phyloP scores from a whole-genome alignment of 1,140 invertebrate genomes.

The fruit fly (Drosophila melanogaster) region DNA sequence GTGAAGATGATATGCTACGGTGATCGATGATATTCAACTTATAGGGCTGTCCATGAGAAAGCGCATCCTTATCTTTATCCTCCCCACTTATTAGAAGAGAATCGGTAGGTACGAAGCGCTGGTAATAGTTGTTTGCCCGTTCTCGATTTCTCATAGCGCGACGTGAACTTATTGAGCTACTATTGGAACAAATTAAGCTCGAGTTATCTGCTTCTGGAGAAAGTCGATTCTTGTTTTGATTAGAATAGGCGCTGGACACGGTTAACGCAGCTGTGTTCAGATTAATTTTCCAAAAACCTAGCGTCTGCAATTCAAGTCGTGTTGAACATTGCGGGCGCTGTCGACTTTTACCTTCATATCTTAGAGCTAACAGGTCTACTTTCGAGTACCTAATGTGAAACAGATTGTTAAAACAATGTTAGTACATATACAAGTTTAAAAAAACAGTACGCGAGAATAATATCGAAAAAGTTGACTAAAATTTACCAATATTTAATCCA shows the following conservation, averaged over 20 bases:
- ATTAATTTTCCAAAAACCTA: constrained; percentile 70
- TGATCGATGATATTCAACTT: constrained; percentile 69
- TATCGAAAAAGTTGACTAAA: no score
- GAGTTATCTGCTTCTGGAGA: constrained; percentile 60
- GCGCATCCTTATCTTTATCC: constrained; percentile 34
- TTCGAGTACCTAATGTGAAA: constrained; percentile 54
- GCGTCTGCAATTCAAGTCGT: constrained; percentile 53
- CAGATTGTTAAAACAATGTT: not conserved
- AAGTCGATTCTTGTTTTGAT: constrained; percentile 35
- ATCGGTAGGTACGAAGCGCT: constrained; percentile 59
- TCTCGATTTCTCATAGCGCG: constrained; percentile 65
- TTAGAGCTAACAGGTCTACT: constrained; percentile 56
- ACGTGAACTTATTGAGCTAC: constrained; percentile 54
- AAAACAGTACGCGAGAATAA: no score
- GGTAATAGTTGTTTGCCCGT: constrained; percentile 70
- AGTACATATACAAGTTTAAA: not conserved
- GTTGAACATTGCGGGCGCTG: constrained; percentile 63
- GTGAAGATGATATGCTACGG: constrained; percentile 80
- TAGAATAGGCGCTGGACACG: constrained; percentile 20
- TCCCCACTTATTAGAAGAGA: constrained; percentile 34
- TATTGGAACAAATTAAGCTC: constrained; percentile 44
- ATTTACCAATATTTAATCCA: not conserved
- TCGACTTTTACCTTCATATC: constrained; percentile 60
- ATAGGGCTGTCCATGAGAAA: constrained; percentile 15
- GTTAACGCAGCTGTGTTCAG: not conserved